Evolutionary conservation across 2,113 vertebrate genomes (phyloP).

Genomic region (Setophaga kirtlandii): DNA sequence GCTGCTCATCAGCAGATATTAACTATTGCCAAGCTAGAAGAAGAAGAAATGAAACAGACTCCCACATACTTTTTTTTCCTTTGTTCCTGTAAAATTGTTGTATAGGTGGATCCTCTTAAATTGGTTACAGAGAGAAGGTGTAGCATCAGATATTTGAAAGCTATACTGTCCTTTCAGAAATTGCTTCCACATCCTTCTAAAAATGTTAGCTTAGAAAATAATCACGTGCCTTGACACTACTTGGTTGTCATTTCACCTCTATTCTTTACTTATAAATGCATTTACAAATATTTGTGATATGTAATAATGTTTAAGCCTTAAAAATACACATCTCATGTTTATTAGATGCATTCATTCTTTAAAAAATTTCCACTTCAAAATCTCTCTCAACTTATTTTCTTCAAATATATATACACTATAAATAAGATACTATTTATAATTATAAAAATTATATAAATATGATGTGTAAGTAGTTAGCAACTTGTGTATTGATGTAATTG

Average conservation of each 20-base stretch:
- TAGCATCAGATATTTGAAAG: background rate
- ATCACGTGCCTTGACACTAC: rapidly evolving
- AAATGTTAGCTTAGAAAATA: background rate
- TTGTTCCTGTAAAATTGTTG: background rate
- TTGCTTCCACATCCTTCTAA: background rate
- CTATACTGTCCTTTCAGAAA: background rate
- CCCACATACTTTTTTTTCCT: background rate
- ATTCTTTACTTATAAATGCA: background rate
- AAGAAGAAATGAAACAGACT: background rate
- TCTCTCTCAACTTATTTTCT: background rate
- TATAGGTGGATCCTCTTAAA: background rate
- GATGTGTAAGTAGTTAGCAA: background rate
- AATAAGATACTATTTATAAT: background rate
- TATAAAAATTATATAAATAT: background rate
- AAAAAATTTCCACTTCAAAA: background rate
- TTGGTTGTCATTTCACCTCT: background rate
- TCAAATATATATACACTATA: background rate
- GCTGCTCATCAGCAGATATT: background rate
- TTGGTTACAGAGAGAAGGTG: background rate
- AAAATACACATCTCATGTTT: background rate
- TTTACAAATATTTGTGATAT: background rate
- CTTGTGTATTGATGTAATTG: background rate
- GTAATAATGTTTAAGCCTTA: background rate
- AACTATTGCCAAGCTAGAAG: background rate
- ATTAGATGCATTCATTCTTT: background rate